Evolutionary conservation across 1,140 invertebrate genomes (phyloP).

Genomic region (Augochlora pura): DNA sequence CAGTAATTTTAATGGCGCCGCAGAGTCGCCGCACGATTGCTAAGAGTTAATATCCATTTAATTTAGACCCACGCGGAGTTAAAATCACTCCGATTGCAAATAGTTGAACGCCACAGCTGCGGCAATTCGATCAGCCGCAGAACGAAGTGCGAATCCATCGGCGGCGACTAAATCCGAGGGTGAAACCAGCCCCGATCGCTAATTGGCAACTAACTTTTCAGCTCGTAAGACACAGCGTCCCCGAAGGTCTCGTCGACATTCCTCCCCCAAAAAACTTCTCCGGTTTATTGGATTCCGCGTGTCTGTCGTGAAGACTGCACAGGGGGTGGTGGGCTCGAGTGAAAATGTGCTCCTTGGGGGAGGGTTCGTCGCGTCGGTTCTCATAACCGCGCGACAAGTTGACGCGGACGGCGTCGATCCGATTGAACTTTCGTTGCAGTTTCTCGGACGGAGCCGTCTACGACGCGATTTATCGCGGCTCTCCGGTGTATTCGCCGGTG

Average conservation of each 20-base stretch:
- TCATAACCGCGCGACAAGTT: no score
- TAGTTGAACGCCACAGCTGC: no score
- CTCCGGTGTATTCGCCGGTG: background rate
- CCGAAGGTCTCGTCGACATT: background rate
- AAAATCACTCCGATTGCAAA: no score
- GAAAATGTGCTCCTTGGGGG: background rate
- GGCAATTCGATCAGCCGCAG: no score
- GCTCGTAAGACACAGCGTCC: background rate
- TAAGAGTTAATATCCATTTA: no score
- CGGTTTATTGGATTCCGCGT: constrained; percentile 1
- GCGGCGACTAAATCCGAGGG: no score
- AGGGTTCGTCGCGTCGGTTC: background rate
- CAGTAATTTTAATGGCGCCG: no score
- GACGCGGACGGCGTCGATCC: constrained; percentile 4
- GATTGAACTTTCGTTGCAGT: constrained; percentile 9
- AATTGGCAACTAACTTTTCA: no score
- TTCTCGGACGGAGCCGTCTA: background rate
- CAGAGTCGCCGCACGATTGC: no score
- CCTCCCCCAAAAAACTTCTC: background rate
- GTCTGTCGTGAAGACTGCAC: background rate
- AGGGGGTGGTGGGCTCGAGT: background rate
- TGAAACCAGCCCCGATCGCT: no score
- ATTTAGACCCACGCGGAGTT: no score
- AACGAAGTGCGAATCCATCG: no score
- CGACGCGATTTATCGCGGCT: background rate